Percentiles rank a stretch among this genome's conserved stretches.
Conservation (phyloP, 2,113 vertebrate species). For the Phaethornis superciliosus region DNA sequence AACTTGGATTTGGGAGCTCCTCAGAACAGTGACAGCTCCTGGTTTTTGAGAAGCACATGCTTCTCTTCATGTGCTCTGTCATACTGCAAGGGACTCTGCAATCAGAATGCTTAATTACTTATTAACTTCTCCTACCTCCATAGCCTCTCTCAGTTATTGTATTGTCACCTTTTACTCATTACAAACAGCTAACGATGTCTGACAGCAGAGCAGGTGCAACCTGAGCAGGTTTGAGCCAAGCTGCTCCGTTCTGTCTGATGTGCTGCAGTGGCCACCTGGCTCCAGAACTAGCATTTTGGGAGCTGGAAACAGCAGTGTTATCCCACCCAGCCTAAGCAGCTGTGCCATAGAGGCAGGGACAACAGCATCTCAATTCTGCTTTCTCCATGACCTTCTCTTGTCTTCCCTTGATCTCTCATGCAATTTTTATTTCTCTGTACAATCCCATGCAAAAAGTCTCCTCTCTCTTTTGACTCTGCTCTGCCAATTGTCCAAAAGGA, state of each 20-base stretch:
- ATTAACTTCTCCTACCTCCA: not conserved
- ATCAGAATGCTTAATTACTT: not conserved
- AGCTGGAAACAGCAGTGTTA: not conserved
- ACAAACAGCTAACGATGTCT: not conserved
- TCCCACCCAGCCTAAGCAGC: not conserved
- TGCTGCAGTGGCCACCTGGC: not conserved
- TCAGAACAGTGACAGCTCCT: not conserved
- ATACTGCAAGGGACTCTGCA: not conserved
- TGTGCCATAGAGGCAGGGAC: not conserved
- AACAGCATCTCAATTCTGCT: not conserved
- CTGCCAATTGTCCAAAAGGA: not conserved
- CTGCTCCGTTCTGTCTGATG: not conserved
- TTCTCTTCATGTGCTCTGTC: not conserved
- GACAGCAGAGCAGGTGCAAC: not conserved
- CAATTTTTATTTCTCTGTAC: not conserved
- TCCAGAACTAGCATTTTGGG: not conserved
- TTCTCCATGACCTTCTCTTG: not conserved
- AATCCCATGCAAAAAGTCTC: not conserved
- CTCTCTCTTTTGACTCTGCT: not conserved
- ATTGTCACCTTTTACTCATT: not conserved
- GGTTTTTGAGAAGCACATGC: not conserved
- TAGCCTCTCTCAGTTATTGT: not conserved
- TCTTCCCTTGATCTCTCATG: not conserved
- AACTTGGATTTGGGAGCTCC: not conserved
- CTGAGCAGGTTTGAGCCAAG: accelerated